These are phyloP conservation scores for Leptodirus hochenwartii DNA, from an alignment of 2,888 invertebrate species.

Conservation along the genomic window DNA sequence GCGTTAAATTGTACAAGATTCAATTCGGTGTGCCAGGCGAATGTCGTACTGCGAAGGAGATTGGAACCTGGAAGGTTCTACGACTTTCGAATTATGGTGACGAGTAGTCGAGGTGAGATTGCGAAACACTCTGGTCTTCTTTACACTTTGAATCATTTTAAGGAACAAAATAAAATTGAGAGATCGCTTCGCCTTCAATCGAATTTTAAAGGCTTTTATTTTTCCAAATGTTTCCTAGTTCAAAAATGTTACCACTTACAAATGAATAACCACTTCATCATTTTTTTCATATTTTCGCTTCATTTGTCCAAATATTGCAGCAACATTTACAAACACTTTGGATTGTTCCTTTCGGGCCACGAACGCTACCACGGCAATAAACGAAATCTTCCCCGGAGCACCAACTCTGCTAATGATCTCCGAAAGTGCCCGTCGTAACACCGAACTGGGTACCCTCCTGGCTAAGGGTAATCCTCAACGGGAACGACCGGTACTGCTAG, in stretches of 20 bases:
- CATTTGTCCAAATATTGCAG: too few species aligned
- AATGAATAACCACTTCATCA: too few species aligned
- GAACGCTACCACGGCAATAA: conserved; percentile 67
- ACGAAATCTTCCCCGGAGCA: conserved; percentile 47
- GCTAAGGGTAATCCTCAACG: conserved; percentile 63
- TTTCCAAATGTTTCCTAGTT: too few species aligned
- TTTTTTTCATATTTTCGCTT: too few species aligned
- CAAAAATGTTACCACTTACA: too few species aligned
- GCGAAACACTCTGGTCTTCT: too few species aligned
- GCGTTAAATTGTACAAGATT: conserved; percentile 69
- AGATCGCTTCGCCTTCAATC: too few species aligned
- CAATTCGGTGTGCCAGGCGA: conserved; percentile 79
- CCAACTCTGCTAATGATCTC: conserved; percentile 25
- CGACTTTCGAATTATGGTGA: conserved; percentile 47
- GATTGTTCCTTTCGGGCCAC: conserved; percentile 57
- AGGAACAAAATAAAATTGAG: too few species aligned
- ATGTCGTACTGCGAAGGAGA: conserved; percentile 58
- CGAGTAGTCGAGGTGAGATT: conserved; percentile 56
- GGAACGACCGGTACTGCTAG: conserved; percentile 62
- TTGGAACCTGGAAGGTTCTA: conserved; percentile 68
- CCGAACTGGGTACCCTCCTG: conserved; percentile 64
- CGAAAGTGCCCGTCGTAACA: conserved; percentile 36
- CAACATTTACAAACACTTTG: too few species aligned
- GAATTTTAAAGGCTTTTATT: too few species aligned
- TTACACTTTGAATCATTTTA: too few species aligned